Evolutionary conservation across 2,797 vertebrate species (phyloP).

Genomic region (Premnoplex brunnescens): DNA sequence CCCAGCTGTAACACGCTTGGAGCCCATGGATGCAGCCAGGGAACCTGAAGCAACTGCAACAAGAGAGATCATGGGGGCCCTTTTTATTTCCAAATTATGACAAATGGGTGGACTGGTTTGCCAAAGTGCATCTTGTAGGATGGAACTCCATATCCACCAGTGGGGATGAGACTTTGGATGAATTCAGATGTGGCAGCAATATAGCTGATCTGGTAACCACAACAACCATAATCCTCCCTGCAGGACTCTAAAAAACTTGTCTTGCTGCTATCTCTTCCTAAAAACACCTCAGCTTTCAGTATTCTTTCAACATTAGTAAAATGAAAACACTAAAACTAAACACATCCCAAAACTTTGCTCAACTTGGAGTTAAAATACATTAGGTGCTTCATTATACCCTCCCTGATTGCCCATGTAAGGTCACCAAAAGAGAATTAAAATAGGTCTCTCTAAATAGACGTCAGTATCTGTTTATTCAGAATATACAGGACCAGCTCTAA

Average conservation of each 20-base stretch:
- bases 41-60: rapidly evolving
- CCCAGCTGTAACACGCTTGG: not conserved
- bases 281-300: not conserved
- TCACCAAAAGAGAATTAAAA: not conserved
- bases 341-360: not conserved
- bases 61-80: not conserved
- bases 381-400: not conserved
- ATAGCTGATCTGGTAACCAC: not conserved
- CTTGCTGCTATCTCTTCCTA: not conserved
- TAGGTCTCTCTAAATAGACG: not conserved
- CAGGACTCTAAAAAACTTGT: not conserved
- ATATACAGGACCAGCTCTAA: not conserved
- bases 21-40: not conserved
- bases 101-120: not conserved
- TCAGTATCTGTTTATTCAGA: not conserved
- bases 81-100: not conserved
- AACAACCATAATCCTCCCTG: not conserved
- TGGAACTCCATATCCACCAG: not conserved
- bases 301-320: not conserved
- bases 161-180: not conserved
- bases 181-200: not conserved
- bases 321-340: not conserved
- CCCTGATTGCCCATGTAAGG: not conserved
- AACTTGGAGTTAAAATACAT: not conserved
- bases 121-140: not conserved